Evolutionary conservation across 2,113 vertebrate species (phyloP).

Genomic region (Phocoena sinus): DNA sequence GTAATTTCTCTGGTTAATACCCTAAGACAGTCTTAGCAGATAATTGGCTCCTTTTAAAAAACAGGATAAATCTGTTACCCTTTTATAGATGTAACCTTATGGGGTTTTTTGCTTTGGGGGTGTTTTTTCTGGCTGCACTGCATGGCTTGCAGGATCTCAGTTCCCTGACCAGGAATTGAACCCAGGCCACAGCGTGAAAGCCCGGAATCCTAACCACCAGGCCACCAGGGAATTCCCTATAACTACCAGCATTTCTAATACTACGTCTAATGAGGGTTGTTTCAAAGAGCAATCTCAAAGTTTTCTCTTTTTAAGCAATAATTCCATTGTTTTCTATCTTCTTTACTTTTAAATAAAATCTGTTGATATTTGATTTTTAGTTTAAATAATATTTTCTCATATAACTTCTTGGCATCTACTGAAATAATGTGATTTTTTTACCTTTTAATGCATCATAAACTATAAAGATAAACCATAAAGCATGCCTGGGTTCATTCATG

Average conservation of each 20-base stretch:
- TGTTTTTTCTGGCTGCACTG: too few relatives aligned
- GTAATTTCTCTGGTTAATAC: slow-evolving; percentile 5
- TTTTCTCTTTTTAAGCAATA: neutral
- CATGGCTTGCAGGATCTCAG: too few relatives aligned
- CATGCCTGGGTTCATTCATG: neutral
- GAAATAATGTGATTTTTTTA: neutral
- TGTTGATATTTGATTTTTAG: slow-evolving; percentile 2
- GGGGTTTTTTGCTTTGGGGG: neutral
- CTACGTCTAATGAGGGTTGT: neutral
- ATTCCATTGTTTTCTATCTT: neutral
- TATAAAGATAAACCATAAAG: neutral
- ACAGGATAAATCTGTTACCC: neutral
- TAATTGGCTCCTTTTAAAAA: neutral
- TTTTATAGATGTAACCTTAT: neutral
- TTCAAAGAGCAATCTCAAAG: neutral
- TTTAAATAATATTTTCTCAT: neutral
- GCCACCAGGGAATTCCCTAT: too few relatives aligned
- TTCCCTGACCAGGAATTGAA: too few relatives aligned
- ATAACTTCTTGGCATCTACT: neutral
- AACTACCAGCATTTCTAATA: neutral
- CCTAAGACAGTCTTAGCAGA: neutral
- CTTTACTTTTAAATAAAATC: neutral
- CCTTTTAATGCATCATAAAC: neutral
- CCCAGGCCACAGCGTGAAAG: too few relatives aligned
- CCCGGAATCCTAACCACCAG: too few relatives aligned